A percentile compares a stretch with the other conserved stretches of the same genome.
These are phyloP conservation scores for Syrphus vitripennis DNA, from an alignment of 2,888 invertebrate genomes.

Conservation along the genomic window DNA sequence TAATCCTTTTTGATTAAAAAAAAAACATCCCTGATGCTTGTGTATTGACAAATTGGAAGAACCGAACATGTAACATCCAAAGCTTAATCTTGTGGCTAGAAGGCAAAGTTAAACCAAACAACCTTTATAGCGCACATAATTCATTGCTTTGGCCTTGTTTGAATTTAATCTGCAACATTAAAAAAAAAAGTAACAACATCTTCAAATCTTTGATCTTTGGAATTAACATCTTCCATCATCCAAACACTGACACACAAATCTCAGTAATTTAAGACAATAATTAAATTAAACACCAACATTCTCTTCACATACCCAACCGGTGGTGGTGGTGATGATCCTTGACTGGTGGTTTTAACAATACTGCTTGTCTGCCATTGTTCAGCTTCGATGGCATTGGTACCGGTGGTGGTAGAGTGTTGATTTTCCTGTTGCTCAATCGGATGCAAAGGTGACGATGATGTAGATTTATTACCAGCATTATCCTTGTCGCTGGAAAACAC, in stretches of 20 bases:
- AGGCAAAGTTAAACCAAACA: neutral
- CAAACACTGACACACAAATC: neutral
- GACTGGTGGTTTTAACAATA: constrained; percentile 52
- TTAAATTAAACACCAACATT: constrained; percentile 17
- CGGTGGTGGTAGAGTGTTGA: neutral
- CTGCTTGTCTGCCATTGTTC: constrained; percentile 26
- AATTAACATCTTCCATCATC: constrained; percentile 6
- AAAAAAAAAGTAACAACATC: neutral
- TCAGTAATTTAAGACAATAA: constrained; percentile 1
- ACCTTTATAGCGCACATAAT: neutral
- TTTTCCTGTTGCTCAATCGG: constrained; percentile 42
- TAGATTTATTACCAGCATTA: constrained; percentile 50
- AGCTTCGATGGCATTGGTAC: neutral
- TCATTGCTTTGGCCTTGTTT: neutral
- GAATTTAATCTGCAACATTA: neutral
- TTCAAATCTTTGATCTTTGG: neutral
- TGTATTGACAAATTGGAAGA: neutral
- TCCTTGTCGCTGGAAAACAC: constrained; percentile 32
- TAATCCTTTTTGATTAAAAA: too few species aligned
- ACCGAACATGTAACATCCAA: neutral
- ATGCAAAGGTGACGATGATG: constrained; percentile 45
- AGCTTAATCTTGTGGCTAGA: neutral
- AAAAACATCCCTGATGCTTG: neutral
- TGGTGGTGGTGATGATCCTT: constrained; percentile 47
- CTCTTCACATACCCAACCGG: constrained; percentile 39